Base-by-base conservation (phyloP, 2,888 invertebrate species). In the Sinohyriopsis cumingii region DNA sequence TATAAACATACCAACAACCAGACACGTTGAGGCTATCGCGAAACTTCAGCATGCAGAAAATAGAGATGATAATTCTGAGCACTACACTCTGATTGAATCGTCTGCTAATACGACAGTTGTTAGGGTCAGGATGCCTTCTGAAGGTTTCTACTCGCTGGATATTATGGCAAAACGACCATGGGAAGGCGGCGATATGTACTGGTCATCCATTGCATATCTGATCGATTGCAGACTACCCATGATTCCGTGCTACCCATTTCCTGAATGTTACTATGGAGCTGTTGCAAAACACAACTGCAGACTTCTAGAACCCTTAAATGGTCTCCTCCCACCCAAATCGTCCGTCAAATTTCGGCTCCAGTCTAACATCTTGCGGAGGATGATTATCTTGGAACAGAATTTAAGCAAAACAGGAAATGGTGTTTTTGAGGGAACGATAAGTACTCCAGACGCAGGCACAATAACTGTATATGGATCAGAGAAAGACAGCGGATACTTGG, bases 111-210 rank as follows among this genome's bases (percentile, higher is more conserved):
- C 53, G 5, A 20, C 69, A 9, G 1, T 24, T 18, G 19, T 73
- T 19, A 67, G 59, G 45, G 65, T 60, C 19, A 59, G 67, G 45
- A 56, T 73, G 18, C 63, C 69, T 3, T 22, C 22, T 22, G 56
- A 28, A 53, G 73, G 73, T 53, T 69, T 64, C 45, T 73, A 69
- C 57, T 55, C 64, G 24, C 45, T 73, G 4, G 55, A 55, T 5
- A 64, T 73, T 9, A 62, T 62, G 33, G 66, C 59, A 15, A 67
- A 73, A 55, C 67, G 33, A 33, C 33, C 33, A 33, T 33, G 67
- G 20, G 59, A 65, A 18, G 61, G 65, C 2, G 63, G 55, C 4
- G 57, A 69, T 6, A 65, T 28, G 19, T 73, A 66, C 25, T 67
- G 67, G 2, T 57, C 67, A 9, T 59, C 59, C 45, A 53, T 73